These are phyloP conservation scores for Hydrozoanthus tunicans DNA, from an alignment of 64 coral and sea anemone species.

Conservation along the genomic window DNA sequence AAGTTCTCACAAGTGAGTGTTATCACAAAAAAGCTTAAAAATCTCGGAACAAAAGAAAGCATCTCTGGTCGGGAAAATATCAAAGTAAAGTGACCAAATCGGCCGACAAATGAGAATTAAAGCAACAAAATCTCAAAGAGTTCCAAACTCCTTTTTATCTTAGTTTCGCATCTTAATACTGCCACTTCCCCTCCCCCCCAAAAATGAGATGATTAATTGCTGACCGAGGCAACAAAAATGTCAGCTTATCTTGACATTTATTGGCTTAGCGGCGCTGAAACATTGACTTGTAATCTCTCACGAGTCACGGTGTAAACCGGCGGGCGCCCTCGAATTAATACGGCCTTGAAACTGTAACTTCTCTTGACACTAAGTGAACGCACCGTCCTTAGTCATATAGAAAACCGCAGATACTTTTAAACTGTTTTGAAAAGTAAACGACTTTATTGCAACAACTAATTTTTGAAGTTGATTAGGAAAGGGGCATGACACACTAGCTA, in stretches of 20 bases:
- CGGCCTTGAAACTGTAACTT: neutral
- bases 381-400: neutral
- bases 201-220: neutral
- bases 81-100: constrained; percentile 45
- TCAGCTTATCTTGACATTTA: neutral
- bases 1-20: constrained; percentile 35
- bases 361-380: neutral
- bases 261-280: neutral
- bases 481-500: neutral
- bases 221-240: neutral
- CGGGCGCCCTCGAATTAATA: neutral
- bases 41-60: constrained; percentile 35
- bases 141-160: neutral
- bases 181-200: neutral
- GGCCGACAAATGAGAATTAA: constrained; percentile 31
- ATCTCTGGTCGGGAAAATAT: constrained; percentile 30
- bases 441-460: neutral
- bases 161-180: neutral
- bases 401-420: neutral
- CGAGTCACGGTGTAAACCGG: neutral
- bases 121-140: constrained; percentile 10
- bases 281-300: neutral
- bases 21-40: constrained; percentile 48
- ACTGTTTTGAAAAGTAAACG: neutral
- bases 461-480: neutral